Conservation (phyloP, 2,113 vertebrate species). For the Anoplopoma fimbria region DNA sequence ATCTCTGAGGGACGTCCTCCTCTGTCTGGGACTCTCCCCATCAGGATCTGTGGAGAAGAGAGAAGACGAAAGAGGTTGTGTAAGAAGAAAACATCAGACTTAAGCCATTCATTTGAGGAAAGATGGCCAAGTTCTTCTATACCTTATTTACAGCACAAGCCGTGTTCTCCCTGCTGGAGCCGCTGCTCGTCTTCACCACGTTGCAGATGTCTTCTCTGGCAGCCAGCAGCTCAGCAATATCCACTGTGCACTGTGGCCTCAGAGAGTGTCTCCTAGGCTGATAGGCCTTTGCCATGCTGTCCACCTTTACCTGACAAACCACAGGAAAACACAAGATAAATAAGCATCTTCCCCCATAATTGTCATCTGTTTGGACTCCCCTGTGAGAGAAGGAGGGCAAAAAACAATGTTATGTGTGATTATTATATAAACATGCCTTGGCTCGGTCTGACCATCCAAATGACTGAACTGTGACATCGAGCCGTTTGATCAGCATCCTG, state of each 20-base stretch:
- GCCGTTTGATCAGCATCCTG: constrained; percentile 94
- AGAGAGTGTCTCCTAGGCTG: constrained; percentile 91
- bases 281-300: constrained; percentile 93
- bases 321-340: constrained; percentile 50
- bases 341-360: neutral
- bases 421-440: constrained; percentile 82
- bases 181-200: constrained; percentile 94
- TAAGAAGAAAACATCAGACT: neutral
- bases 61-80: neutral
- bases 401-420: neutral
- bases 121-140: neutral
- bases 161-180: constrained; percentile 88
- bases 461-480: constrained; percentile 97
- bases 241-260: constrained; percentile 83
- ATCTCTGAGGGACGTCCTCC: constrained; percentile 95
- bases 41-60: constrained; percentile 85
- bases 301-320: constrained; percentile 85
- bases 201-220: constrained; percentile 93
- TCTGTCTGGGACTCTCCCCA: constrained; percentile 96
- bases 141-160: constrained; percentile 95
- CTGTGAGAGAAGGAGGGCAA: neutral
- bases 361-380: neutral
- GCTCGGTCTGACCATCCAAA: constrained; percentile 98
- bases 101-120: accelerated
- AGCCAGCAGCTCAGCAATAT: constrained; percentile 89